Base-by-base conservation (phyloP, 2,888 invertebrate genomes). In the Aplocera efformata region DNA sequence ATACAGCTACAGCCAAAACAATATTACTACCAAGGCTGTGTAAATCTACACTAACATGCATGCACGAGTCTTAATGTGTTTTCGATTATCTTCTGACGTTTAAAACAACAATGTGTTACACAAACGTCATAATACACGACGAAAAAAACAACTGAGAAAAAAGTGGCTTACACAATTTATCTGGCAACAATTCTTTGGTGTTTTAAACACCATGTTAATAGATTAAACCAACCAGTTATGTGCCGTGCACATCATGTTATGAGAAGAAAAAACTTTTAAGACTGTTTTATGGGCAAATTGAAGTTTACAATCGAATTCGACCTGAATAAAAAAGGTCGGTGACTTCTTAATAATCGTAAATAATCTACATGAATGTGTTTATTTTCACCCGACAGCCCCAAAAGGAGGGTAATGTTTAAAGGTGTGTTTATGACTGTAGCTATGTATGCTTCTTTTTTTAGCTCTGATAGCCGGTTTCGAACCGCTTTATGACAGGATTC, bases 271-370 rank as follows among this genome's bases (percentile, higher is more conserved):
- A 46, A 43, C 29, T 51, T 13, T 33, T 41, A 29, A 27, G 31
- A 32, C 33, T 27, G 38, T 20, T 53, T 53, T 45, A 57, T 54
- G 40, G 44, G 37, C 39, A 48, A 56, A 51, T 53, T 51, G 36
- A 48, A 43, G 57, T 53, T 58, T 50, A 58, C 38, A 50, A 55
- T 54, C 56, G 39, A 50, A 57, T 54, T 32, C 31, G 42, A 56
- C 50, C 40, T 48, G 33, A 38, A 36, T 49, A 35, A 54, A 39
- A 47, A 43, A 50, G 56, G 47, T 58, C 54, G 47, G 38, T 55
- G 52, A 49, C 52, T 56, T 53, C 49, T 37, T 29, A 44, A 31
- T 13, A 53, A 52, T 45, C 35, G 46, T 17, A 17, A 17, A 17
- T 17, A 17, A 17, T 17, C 13, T 17, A 17, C 13, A 3, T 17